Conservation (phyloP, 2,113 vertebrate genomes). For the Fulica atra region DNA sequence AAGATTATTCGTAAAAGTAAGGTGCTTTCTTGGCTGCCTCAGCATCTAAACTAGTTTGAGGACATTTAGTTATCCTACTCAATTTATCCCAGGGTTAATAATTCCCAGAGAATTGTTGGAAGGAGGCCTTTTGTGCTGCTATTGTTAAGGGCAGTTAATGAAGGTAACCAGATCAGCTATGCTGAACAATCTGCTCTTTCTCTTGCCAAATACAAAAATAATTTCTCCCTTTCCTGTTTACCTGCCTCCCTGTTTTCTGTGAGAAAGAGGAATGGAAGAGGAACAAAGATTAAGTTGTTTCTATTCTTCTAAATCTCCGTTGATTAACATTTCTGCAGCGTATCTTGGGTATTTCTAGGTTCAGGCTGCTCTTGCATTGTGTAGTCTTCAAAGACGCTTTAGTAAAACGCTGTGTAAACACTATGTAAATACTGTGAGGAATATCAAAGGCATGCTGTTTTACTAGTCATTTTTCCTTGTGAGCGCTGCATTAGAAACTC, state of each 20-base stretch:
- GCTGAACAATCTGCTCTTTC: not conserved
- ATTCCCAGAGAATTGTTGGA: not conserved
- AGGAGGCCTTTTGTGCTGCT: not conserved
- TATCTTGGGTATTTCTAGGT: not conserved
- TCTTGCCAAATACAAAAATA: not conserved
- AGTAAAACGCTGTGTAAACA: not conserved
- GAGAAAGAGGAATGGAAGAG: not conserved
- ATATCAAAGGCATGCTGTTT: not conserved
- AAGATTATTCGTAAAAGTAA: not conserved
- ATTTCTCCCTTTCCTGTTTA: not conserved
- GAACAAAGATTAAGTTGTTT: not conserved
- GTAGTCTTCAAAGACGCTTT: not conserved
- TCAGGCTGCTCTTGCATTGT: not conserved
- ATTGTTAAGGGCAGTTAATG: not conserved
- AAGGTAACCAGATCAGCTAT: not conserved
- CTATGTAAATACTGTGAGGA: not conserved
- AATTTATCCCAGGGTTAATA: not conserved
- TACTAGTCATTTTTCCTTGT: not conserved
- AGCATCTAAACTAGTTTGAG: not conserved
- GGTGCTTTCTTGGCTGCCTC: not conserved
- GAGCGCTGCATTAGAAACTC: not conserved
- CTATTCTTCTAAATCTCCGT: not conserved
- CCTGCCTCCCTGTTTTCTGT: not conserved
- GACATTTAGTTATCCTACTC: not conserved
- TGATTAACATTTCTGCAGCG: not conserved